These are phyloP conservation scores for Asbolus verrucosus DNA, from an alignment of 1,140 invertebrate genomes.

Conservation along the genomic window DNA sequence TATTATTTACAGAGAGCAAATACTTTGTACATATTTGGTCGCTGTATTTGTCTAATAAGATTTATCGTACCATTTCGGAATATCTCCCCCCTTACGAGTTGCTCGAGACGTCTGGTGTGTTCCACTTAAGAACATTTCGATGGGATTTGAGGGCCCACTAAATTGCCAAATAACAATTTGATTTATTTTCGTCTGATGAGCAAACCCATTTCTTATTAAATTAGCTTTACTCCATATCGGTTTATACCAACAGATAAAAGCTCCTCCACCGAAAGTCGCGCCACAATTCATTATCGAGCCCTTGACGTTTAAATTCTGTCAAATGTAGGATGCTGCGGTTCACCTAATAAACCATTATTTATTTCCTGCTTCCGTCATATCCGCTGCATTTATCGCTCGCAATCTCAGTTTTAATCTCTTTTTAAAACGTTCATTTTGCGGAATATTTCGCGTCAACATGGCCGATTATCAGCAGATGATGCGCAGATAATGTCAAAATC, in stretches of 20 bases:
- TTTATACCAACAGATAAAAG: too few relatives aligned
- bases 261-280: neutral
- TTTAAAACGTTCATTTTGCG: too few relatives aligned
- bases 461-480: too few relatives aligned
- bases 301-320: conserved; percentile 16
- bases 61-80: conserved; percentile 43
- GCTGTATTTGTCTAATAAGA: conserved; percentile 43
- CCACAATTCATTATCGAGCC: neutral
- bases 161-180: neutral
- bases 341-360: conserved; percentile 24
- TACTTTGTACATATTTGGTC: conserved; percentile 46
- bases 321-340: conserved; percentile 31
- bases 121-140: neutral
- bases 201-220: neutral
- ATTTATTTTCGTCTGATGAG: neutral
- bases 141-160: neutral
- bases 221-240: too few relatives aligned
- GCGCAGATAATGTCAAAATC: too few relatives aligned
- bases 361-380: conserved; percentile 17
- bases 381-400: conserved; percentile 20
- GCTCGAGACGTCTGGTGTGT: neutral
- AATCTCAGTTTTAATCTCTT: too few relatives aligned
- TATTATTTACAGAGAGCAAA: conserved; percentile 44
- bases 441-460: too few relatives aligned
- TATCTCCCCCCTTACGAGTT: conserved; percentile 2